Evolutionary conservation across 2,113 vertebrate species (phyloP).

Genomic region (Epinephelus moara): DNA sequence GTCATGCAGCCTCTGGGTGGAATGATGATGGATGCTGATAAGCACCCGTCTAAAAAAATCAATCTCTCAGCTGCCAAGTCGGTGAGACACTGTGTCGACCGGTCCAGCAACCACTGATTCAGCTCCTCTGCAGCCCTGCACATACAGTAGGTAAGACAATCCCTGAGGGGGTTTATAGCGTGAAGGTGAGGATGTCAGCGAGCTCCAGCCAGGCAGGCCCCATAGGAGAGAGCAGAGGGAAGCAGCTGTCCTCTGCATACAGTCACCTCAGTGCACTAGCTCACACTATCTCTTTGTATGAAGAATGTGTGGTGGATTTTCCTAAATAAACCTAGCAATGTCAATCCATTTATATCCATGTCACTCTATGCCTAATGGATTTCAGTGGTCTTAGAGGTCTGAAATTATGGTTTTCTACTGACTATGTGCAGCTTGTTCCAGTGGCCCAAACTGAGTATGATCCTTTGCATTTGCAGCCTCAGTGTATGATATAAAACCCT

Average conservation of each 20-base stretch:
- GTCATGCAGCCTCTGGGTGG: conserved; percentile 10
- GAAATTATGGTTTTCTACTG: background rate
- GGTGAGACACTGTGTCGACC: background rate
- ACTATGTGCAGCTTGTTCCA: background rate
- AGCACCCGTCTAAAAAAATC: conserved; percentile 35
- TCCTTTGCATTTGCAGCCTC: background rate
- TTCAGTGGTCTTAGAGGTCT: background rate
- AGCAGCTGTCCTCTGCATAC: conserved; percentile 4
- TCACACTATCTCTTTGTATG: background rate
- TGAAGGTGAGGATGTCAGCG: conserved; percentile 61
- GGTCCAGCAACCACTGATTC: conserved; percentile 46
- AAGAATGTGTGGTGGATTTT: background rate
- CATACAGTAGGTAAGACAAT: conserved; percentile 66
- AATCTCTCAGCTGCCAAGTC: conserved; percentile 7
- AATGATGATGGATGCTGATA: conserved; percentile 46
- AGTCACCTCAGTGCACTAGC: background rate
- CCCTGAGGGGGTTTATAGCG: conserved; percentile 51
- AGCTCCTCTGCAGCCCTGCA: conserved; percentile 35
- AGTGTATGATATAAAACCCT: background rate
- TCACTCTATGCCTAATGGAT: background rate
- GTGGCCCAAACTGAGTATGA: background rate
- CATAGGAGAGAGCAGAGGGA: conserved; percentile 16
- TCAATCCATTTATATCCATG: background rate
- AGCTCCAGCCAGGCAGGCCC: conserved; percentile 30
- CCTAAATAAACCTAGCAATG: background rate